Percentiles rank a stretch among this genome's conserved stretches.
phyloP scores from a whole-genome alignment of 2,113 vertebrate species.

The Telmatochromis brichardi region DNA sequence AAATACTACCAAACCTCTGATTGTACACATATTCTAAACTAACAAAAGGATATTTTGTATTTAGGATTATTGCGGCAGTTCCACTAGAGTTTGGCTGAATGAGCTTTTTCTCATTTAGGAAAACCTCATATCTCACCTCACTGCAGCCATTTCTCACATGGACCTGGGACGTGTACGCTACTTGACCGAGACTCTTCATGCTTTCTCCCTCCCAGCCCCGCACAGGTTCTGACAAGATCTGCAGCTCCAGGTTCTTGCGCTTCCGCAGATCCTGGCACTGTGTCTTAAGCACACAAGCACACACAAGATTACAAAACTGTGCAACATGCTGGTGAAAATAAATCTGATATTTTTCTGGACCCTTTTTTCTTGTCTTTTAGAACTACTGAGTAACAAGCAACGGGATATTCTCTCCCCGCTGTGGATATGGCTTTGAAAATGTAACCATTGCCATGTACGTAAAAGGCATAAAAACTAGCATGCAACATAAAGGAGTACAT shows the following conservation, averaged over 20 bases:
- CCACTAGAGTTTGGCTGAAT: not conserved
- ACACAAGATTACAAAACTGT: not conserved
- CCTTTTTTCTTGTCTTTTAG: not conserved
- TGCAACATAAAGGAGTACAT: not conserved
- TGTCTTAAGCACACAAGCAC: constrained; percentile 53
- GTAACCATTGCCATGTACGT: fast-evolving
- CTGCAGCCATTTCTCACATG: constrained; percentile 79
- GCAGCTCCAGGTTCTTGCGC: constrained; percentile 90
- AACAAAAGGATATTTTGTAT: not conserved
- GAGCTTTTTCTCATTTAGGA: not conserved
- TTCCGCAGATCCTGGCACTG: constrained; percentile 94
- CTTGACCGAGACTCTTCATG: constrained; percentile 86
- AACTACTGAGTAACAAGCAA: not conserved
- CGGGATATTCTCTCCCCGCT: not conserved
- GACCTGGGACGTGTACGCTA: constrained; percentile 90
- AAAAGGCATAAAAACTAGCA: not conserved
- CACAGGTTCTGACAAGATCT: constrained; percentile 92
- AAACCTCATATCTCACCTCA: constrained; percentile 73
- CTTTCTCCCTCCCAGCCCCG: constrained; percentile 93
- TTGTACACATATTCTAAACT: not conserved
- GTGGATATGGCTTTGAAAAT: not conserved
- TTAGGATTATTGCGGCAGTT: not conserved
- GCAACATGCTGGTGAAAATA: not conserved
- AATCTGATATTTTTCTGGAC: not conserved
- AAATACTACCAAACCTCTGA: not conserved